Percentiles rank a stretch among this genome's conserved stretches.
Conservation (phyloP, 2,113 vertebrate species). For the Protomyctophum bolini region DNA sequence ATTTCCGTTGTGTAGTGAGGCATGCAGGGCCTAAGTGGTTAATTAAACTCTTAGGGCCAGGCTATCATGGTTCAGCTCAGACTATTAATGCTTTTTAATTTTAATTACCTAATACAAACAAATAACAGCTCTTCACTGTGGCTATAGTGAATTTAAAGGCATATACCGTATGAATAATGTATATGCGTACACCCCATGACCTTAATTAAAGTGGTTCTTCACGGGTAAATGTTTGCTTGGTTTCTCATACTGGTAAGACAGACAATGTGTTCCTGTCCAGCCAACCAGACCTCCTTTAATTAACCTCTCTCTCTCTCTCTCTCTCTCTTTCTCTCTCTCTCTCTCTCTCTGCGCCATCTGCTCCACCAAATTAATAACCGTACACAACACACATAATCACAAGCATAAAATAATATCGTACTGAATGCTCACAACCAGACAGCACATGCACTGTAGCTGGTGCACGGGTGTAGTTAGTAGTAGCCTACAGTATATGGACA, state of each 20-base stretch:
- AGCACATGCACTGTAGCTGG: neutral
- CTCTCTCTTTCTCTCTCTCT: neutral
- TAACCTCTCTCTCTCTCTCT: slow-evolving; percentile 56
- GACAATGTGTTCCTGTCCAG: slow-evolving; percentile 83
- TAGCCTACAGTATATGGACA: neutral
- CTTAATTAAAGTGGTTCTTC: slow-evolving; percentile 87
- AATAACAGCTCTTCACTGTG: too few species aligned
- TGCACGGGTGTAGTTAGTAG: neutral
- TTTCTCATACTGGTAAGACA: slow-evolving; percentile 85
- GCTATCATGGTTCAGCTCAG: too few species aligned
- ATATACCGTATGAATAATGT: slow-evolving; percentile 80
- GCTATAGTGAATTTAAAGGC: slow-evolving; percentile 14
- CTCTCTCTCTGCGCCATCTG: slow-evolving; percentile 64
- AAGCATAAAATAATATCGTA: slow-evolving; percentile 24
- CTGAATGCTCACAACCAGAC: slow-evolving; percentile 20
- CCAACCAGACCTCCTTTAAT: slow-evolving; percentile 80
- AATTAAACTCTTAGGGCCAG: too few species aligned
- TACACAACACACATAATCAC: slow-evolving; percentile 26
- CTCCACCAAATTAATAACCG: slow-evolving; percentile 55
- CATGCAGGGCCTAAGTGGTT: too few species aligned
- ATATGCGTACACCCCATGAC: slow-evolving; percentile 80
- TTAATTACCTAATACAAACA: too few species aligned
- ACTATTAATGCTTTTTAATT: too few species aligned
- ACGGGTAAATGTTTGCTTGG: slow-evolving; percentile 82
- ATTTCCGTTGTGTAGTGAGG: too few species aligned